phyloP scores from a whole-genome alignment of 2,797 vertebrate species.

The Rallus crepitans region DNA sequence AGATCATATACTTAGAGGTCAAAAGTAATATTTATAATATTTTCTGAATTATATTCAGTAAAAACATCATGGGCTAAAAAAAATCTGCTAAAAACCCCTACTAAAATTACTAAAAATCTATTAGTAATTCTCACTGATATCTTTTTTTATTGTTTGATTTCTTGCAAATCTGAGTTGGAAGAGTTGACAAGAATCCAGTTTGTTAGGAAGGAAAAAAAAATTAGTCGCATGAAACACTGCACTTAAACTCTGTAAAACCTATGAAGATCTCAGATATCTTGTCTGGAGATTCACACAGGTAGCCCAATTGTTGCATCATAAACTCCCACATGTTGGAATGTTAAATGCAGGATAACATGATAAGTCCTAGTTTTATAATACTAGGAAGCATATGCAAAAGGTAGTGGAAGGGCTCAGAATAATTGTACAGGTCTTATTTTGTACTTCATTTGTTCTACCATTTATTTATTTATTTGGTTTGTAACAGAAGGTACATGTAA shows the following conservation, averaged over 20 bases:
- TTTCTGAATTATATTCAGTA: neutral
- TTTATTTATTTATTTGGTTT: neutral
- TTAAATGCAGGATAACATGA: neutral
- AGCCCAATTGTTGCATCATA: neutral
- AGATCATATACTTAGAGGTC: neutral
- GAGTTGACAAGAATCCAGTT: neutral
- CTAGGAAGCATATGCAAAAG: neutral
- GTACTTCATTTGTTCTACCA: neutral
- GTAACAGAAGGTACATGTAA: neutral
- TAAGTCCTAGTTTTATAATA: neutral
- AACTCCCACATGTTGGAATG: neutral
- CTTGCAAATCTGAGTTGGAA: neutral
- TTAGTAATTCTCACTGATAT: neutral
- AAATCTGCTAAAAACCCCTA: neutral
- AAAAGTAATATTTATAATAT: neutral
- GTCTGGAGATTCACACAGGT: neutral
- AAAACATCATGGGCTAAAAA: neutral
- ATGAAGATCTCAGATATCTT: neutral
- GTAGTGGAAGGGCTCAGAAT: neutral
- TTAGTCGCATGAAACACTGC: neutral
- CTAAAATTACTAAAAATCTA: neutral
- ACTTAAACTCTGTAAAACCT: neutral
- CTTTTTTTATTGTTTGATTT: neutral
- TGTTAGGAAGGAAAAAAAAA: neutral
- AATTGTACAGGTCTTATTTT: neutral